Conservation (phyloP, 2,888 invertebrate genomes). For the Idaea dimidiata region DNA sequence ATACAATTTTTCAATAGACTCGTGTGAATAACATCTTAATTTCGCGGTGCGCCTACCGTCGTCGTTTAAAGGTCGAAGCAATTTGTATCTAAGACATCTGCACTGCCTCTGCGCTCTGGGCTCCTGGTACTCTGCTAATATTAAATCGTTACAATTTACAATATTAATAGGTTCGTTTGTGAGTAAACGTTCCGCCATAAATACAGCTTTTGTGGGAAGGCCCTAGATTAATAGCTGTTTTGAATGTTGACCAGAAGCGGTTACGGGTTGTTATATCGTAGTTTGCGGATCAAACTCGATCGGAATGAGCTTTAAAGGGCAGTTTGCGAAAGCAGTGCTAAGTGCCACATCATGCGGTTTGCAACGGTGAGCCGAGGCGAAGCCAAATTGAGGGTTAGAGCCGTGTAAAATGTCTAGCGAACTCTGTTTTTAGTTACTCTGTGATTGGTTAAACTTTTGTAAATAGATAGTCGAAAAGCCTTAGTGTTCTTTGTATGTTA, state of each 20-base stretch:
- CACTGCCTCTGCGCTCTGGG: conserved; percentile 42
- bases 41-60: conserved; percentile 30
- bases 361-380: neutral
- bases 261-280: conserved; percentile 26
- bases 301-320: conserved; percentile 24
- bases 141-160: conserved; percentile 69
- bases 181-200: conserved; percentile 55
- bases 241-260: conserved; percentile 34
- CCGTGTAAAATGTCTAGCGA: neutral
- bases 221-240: conserved; percentile 43
- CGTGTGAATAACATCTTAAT: conserved; percentile 23
- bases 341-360: conserved; percentile 19
- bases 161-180: conserved; percentile 72
- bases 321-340: conserved; percentile 21
- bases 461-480: too few species aligned
- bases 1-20: neutral
- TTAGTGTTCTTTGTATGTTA: too few species aligned
- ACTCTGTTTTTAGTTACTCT: neutral
- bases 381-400: neutral
- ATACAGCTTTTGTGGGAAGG: conserved; percentile 46
- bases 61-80: conserved; percentile 41
- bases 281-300: conserved; percentile 26
- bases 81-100: conserved; percentile 47
- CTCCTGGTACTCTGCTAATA: conserved; percentile 41
- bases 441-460: neutral